phyloP scores from a whole-genome alignment of 2,797 vertebrate genomes.

The Labeo calbasu region DNA sequence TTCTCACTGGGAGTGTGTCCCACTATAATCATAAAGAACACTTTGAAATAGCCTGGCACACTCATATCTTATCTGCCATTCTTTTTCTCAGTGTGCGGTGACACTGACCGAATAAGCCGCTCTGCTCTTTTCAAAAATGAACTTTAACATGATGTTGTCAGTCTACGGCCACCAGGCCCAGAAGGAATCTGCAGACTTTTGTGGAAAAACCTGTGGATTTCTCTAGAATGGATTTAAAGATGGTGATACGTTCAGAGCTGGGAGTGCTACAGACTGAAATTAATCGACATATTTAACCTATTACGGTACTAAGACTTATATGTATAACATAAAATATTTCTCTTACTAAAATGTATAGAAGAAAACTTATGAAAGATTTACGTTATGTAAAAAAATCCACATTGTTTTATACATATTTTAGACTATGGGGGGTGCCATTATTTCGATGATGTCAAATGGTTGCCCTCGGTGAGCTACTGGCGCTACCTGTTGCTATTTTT shows the following conservation, averaged over 20 bases:
- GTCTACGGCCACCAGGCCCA: not conserved
- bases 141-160: constrained; percentile 3
- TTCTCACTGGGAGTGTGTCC: constrained; percentile 22
- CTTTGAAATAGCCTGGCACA: constrained; percentile 24
- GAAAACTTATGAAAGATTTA: too few relatives aligned
- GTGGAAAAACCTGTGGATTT: not conserved
- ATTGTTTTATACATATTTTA: too few relatives aligned
- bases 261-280: too few relatives aligned
- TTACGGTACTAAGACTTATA: too few relatives aligned
- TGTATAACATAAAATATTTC: too few relatives aligned
- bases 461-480: too few relatives aligned
- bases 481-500: too few relatives aligned
- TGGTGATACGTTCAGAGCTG: not conserved
- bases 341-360: too few relatives aligned
- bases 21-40: constrained; percentile 34
- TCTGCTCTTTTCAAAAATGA: constrained; percentile 7
- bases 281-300: not conserved
- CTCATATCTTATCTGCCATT: constrained; percentile 24
- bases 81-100: constrained; percentile 16
- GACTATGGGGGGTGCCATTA: too few relatives aligned
- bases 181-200: not conserved
- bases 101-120: constrained; percentile 14
- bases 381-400: too few relatives aligned
- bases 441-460: too few relatives aligned
- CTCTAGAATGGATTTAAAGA: not conserved